Base-by-base conservation (phyloP, 2,888 invertebrate species). In the Epinotia demarniana region DNA sequence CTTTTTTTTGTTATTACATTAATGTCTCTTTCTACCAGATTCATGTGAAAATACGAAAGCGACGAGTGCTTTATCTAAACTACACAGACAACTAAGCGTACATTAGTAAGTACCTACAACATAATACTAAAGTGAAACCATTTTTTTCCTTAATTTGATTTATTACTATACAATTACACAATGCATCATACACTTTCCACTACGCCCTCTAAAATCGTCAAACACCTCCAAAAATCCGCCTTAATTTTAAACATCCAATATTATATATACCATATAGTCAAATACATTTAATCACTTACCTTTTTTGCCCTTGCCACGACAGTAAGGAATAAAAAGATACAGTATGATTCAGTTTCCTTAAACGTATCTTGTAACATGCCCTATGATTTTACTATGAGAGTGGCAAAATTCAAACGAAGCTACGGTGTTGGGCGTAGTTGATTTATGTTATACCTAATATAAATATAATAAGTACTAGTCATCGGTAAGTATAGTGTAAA, bases 101-200 rank as follows among this genome's bases (percentile, higher is more conserved):
- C 33, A 33, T 33, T 33, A 33, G 33, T 33, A 33, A 33, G 33
- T 33, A 33, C 23, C 23, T 27, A 27, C 33, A 33, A 39, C 39
- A 39, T 39, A 57, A 11, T 11, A 18, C 2, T 43, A 62, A 39
- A 62, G 13, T 46, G 46, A 66, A 33, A 53, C n/a, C 0, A 3
- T 6, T 53, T 5, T 27, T 12, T 53, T 66, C 11, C 53, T 53
- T 66, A 33, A n/a, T 18, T 66, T 55, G n/a, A 55, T 66, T 66
- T 66, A 66, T 66, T 66, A 13, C 6, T 33, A 33, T 66, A 33
- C 12, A 13, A 53, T 33, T 66, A 53, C n/a, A 12, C 53, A 53
- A n/a, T 64, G 49, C 53, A 66, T 66, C 53, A 66, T 66, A 53
- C 66, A 66, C 33, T 53, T 27, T 66, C 27, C 53, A 53, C 33